Percentiles rank a stretch among this genome's conserved stretches.
phyloP scores from a whole-genome alignment of 2,797 vertebrate species.

The Bryconaethiops microstoma region DNA sequence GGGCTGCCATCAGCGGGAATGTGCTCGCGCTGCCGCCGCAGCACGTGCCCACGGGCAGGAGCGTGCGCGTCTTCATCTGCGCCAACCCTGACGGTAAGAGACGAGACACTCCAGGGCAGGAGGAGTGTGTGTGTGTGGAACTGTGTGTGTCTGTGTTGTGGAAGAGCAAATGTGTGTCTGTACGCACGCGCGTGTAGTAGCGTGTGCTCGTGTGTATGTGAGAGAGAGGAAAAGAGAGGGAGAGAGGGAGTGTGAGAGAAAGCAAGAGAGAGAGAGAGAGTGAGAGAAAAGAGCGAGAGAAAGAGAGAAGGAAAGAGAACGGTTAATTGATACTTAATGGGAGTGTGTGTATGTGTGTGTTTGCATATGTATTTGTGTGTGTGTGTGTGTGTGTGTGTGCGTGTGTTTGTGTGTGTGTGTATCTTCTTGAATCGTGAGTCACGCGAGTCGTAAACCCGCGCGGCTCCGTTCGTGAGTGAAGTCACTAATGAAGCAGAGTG shows the following conservation, averaged over 20 bases:
- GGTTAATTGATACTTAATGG: neutral
- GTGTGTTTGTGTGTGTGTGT: neutral
- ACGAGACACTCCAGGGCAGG: neutral
- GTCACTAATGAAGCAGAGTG: slow-evolving; percentile 26
- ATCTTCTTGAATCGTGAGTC: slow-evolving; percentile 15
- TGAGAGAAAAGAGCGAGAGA: neutral
- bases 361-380: too few species aligned
- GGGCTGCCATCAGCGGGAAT: slow-evolving; percentile 88
- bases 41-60: slow-evolving; percentile 88
- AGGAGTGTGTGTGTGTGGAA: neutral
- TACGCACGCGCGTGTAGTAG: neutral
- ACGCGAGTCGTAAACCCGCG: neutral
- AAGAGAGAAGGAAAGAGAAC: neutral
- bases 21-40: slow-evolving; percentile 87
- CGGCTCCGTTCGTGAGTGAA: neutral
- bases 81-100: slow-evolving; percentile 92
- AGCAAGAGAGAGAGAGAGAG: neutral
- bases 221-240: neutral
- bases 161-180: too few species aligned
- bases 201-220: neutral
- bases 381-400: too few species aligned
- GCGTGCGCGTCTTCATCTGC: slow-evolving; percentile 93
- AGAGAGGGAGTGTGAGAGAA: neutral
- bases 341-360: neutral
- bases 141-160: neutral